Evolutionary conservation across 2,797 vertebrate genomes (phyloP).

Genomic region (Sebastes hubbsi): DNA sequence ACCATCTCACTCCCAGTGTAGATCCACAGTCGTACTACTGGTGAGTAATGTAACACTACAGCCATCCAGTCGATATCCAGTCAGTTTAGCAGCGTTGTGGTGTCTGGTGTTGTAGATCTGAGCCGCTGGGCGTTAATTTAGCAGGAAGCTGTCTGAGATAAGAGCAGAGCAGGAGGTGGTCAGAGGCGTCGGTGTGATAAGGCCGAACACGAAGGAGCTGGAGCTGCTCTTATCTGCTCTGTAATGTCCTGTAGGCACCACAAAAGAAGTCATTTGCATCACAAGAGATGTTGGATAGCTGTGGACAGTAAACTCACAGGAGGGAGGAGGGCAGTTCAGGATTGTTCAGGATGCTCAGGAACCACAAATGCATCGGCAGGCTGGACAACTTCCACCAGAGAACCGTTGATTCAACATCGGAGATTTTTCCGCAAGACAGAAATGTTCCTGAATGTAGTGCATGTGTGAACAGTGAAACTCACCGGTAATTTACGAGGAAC

Average conservation of each 20-base stretch:
- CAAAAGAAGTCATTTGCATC: constrained; percentile 78
- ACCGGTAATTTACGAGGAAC: no score
- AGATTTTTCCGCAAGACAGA: background rate
- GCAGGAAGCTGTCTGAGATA: constrained; percentile 58
- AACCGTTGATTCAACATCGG: background rate
- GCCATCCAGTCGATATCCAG: background rate
- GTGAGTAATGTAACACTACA: background rate
- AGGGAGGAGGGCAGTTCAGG: background rate
- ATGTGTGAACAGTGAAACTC: no score
- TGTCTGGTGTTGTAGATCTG: constrained; percentile 15
- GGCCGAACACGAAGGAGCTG: constrained; percentile 18
- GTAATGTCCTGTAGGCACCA: constrained; percentile 65
- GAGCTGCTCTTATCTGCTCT: constrained; percentile 54
- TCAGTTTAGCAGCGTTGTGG: background rate
- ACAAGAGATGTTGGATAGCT: constrained; percentile 72
- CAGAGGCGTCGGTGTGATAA: constrained; percentile 50
- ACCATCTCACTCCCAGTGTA: background rate
- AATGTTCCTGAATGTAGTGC: no score
- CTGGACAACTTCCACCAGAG: background rate
- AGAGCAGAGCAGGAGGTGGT: constrained; percentile 58
- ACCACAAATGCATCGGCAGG: background rate
- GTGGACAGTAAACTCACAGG: constrained; percentile 51
- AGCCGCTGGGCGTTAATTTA: constrained; percentile 35
- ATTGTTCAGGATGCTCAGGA: background rate
- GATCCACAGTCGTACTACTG: background rate